Evolutionary conservation across 2,888 invertebrate species (phyloP), one percentile per base, ranked within the genome.

Genomic region (Ornithoptera alexandrae): DNA sequence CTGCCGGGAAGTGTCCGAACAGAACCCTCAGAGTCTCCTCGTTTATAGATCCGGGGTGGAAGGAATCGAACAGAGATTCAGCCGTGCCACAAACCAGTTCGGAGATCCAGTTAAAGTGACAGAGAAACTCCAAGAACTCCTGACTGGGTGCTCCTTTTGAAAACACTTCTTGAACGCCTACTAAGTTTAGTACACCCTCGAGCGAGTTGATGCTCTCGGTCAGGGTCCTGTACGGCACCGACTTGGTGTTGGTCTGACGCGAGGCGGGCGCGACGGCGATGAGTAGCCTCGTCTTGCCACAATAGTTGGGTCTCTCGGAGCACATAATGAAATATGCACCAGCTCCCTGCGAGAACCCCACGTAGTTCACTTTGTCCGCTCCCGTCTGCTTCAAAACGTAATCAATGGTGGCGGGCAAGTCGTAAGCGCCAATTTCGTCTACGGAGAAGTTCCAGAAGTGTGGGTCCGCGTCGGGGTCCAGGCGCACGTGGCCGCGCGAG

Each of bases 261-360:
- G 86, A 64, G 0, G 96, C 94, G 0, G 96, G 96, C 0, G 95
- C 96, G 67, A 96, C 76, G 1, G 93, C 93, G 70, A 95, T 93
- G 83, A 94, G 90, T 0, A 94, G 82, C 8, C 92, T 86, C 1
- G 94, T 92, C 83, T 95, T 96, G 0, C 91, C 81, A 82, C 95
- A 95, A 74, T 95, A 95, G n/a, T 93, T 94, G 0, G 96, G 95
- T 63, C 85, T 84, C 74, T 94, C 93, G 0, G 95, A 94, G 65
- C 94, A 93, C 95, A 95, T 94, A 0, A 95, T 93, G 79, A 93
- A 94, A 77, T 94, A 95, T 4, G 87, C 84, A 0, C 95, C 94
- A 0, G 94, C 94, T 10, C 97, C 97, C 82, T 94, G 94, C 0
- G 97, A 97, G 80, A 96, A 97, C 0, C 97, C 97, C 7, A 96